Evolutionary conservation across 2,113 vertebrate species (phyloP).

Genomic region (Nematolebias whitei): DNA sequence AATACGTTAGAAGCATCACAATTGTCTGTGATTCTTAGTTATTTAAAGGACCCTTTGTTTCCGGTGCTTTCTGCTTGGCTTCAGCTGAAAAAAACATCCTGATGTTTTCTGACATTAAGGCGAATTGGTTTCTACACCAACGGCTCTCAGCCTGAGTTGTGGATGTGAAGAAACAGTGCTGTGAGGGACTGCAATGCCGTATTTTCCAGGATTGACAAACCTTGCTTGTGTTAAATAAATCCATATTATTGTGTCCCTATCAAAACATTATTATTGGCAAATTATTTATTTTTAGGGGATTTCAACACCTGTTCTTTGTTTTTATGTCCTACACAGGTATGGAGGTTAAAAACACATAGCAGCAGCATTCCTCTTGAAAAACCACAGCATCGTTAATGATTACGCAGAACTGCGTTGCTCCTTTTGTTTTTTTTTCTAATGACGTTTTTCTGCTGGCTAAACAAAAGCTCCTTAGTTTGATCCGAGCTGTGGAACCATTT

Average conservation of each 20-base stretch:
- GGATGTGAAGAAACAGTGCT: slow-evolving; percentile 43
- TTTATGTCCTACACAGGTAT: slow-evolving; percentile 69
- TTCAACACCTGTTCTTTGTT: too few relatives aligned
- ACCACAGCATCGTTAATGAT: neutral
- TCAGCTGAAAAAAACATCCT: slow-evolving; percentile 54
- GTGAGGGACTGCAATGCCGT: slow-evolving; percentile 33
- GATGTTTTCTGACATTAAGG: slow-evolving; percentile 29
- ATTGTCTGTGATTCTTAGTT: slow-evolving; percentile 73
- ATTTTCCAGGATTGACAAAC: slow-evolving; percentile 42
- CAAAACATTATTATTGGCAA: slow-evolving; percentile 1
- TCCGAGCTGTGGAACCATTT: slow-evolving; percentile 61
- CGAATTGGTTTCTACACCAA: slow-evolving; percentile 40
- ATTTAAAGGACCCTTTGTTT: slow-evolving; percentile 75
- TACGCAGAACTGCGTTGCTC: neutral
- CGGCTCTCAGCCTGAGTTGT: slow-evolving; percentile 31
- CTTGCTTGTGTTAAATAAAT: slow-evolving; percentile 34
- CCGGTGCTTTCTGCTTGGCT: slow-evolving; percentile 59
- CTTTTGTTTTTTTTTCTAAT: neutral
- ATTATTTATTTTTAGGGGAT: slow-evolving; percentile 11
- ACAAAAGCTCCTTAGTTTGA: slow-evolving; percentile 71
- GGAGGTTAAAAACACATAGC: slow-evolving; percentile 66
- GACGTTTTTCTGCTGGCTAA: slow-evolving; percentile 64
- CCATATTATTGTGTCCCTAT: slow-evolving; percentile 14
- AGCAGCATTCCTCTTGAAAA: slow-evolving; percentile 30
- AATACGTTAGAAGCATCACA: slow-evolving; percentile 77